These are phyloP conservation scores for Phenganax stokvisi DNA, from an alignment of 92 coral and sea anemone genomes.

Conservation along the genomic window DNA sequence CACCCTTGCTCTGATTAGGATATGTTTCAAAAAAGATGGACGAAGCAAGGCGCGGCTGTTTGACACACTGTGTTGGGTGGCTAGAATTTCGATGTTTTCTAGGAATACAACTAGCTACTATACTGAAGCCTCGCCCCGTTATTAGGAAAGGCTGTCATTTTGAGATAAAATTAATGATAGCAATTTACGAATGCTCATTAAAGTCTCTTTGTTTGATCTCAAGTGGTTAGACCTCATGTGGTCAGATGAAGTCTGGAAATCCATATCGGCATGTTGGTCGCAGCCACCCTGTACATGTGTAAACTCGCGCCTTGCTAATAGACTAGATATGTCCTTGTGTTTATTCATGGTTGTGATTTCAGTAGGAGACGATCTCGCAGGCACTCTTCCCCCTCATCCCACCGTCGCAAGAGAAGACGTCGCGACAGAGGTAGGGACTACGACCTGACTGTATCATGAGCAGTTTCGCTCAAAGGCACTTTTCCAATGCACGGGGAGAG, in stretches of 20 bases:
- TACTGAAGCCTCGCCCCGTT: background rate
- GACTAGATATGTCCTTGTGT: background rate
- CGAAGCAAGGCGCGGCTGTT: background rate
- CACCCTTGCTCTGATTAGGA: background rate
- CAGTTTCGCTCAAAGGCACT: too few relatives aligned
- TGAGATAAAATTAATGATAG: too few relatives aligned
- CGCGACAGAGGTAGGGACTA: constrained; percentile 27
- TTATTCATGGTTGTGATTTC: constrained; percentile 31
- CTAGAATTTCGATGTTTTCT: background rate
- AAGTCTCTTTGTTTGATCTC: too few relatives aligned
- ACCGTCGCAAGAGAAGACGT: constrained; percentile 40
- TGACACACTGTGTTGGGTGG: background rate
- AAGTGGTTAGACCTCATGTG: too few relatives aligned
- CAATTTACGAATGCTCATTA: too few relatives aligned
- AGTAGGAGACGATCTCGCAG: constrained; percentile 38
- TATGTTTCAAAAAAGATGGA: background rate
- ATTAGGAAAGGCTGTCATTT: background rate
- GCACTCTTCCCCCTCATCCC: constrained; percentile 38
- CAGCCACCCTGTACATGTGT: background rate
- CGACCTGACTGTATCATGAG: too few relatives aligned
- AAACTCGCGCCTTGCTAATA: background rate
- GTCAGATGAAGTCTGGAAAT: too few relatives aligned
- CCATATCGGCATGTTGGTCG: background rate
- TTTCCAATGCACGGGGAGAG: too few relatives aligned
- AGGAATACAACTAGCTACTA: background rate